Evolutionary conservation across 2,888 invertebrate genomes (phyloP), one percentile per base, ranked within the genome.

Genomic region (Kuschelorhynchus macadamiae): DNA sequence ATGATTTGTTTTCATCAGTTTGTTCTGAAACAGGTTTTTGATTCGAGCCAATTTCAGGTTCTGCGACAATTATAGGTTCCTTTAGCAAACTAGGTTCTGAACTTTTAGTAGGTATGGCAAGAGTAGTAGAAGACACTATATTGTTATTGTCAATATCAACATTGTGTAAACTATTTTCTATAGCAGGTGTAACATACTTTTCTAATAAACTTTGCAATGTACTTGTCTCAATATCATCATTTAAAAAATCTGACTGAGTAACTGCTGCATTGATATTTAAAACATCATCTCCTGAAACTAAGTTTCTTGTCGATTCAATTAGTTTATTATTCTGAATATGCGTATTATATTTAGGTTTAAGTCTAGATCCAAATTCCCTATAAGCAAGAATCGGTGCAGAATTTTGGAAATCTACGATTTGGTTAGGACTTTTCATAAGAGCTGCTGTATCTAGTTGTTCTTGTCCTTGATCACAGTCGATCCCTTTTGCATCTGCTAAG

Each of bases 251-350:
- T 8, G 53, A 7, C 68, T 39, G 4, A 63, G 39, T n/a, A 12
- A 83, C 81, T 0, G 86, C 86, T n/a, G 81, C 81, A 76, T 91
- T 91, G 0, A 91, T 90, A 76, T 86, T 86, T 8, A 90, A 74
- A 7, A 91, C 85, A 79, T 91, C 90, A 75, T 89, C 87, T 68
- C 88, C 88, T 0, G 88, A 85, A 66, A 91, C 87, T 8, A 90
- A 81, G 78, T 89, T 87, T 77, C 87, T 87, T 0, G 88, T 88
- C 1, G 85, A 87, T 41, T 86, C 86, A 11, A 88, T 87, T 39
- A 89, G 80, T 74, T 85, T 87, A 2, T 85, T 84, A 2, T n/a
- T 11, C 17, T n/a, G 9, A 8, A 47, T 4, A 1, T 30, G 30
- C 2, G 49, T 30, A n/a, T n/a, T n/a, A 32, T n/a, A 30, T 44